These are phyloP conservation scores for Caenorhabditis angaria DNA, from an alignment of 2,888 invertebrate species.

Conservation along the genomic window DNA sequence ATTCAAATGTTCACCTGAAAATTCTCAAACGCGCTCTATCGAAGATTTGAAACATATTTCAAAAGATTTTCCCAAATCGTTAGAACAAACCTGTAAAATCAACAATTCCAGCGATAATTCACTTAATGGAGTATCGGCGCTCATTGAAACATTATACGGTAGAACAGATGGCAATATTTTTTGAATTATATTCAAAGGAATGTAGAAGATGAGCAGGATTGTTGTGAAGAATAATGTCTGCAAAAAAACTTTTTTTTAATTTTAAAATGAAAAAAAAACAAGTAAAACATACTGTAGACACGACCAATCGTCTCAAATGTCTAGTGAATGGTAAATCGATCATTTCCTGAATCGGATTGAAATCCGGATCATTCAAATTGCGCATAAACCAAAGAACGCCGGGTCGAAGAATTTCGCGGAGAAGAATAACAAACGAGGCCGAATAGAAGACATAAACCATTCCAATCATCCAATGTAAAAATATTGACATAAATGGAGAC, in stretches of 20 bases:
- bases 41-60: too few species aligned
- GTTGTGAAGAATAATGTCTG: conserved; percentile 84
- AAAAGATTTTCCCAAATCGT: too few species aligned
- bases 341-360: conserved; percentile 98
- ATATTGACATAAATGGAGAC: conserved; percentile 95
- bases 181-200: conserved; percentile 88
- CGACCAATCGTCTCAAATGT: conserved; percentile 88
- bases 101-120: conserved; percentile 89
- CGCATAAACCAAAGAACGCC: conserved; percentile 97
- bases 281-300: conserved; percentile 83
- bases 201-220: conserved; percentile 92
- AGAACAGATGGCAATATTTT: conserved; percentile 85
- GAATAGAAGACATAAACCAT: conserved; percentile 99
- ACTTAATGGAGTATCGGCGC: conserved; percentile 80
- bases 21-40: too few species aligned
- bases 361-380: conserved; percentile 97
- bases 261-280: too few species aligned
- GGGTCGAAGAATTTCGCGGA: conserved; percentile 87
- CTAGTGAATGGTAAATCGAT: conserved; percentile 92
- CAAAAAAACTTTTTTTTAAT: conserved; percentile 12
- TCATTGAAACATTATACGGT: conserved; percentile 88
- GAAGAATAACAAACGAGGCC: conserved; percentile 90
- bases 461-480: conserved; percentile 97
- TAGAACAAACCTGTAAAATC: conserved; percentile 79
- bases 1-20: too few species aligned